phyloP scores from a whole-genome alignment of 2,797 vertebrate genomes.

The Borostomias antarcticus region DNA sequence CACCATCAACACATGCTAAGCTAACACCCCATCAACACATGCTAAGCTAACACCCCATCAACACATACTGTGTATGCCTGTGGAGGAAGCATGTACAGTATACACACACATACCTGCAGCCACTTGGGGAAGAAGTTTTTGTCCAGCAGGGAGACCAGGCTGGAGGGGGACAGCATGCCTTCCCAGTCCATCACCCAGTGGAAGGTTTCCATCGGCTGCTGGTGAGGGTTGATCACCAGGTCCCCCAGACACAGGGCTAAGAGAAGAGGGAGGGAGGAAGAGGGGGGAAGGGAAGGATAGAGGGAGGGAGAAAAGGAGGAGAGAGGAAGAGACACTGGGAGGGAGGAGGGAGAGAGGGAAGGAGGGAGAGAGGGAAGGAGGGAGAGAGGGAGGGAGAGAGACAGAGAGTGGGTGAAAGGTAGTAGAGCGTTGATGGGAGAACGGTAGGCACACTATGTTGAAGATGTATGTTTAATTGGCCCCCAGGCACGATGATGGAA shows the following conservation, averaged over 20 bases:
- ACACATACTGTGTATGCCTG: too few relatives aligned
- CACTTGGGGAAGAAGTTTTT: slow-evolving; percentile 98
- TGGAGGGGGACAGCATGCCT: slow-evolving; percentile 92
- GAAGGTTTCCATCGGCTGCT: slow-evolving; percentile 97
- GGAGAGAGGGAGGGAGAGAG: background rate
- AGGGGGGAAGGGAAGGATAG: background rate
- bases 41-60: too few relatives aligned
- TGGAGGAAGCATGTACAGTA: too few relatives aligned
- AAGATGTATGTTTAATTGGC: too few relatives aligned
- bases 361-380: background rate
- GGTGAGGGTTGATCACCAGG: slow-evolving; percentile 94
- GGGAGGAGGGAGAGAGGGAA: background rate
- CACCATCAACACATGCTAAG: too few relatives aligned
- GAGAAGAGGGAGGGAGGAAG: slow-evolving; percentile 6
- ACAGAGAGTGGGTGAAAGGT: background rate
- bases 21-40: too few relatives aligned
- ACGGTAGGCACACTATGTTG: too few relatives aligned
- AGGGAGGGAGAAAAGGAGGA: background rate
- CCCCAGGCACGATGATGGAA: too few relatives aligned
- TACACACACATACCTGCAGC: slow-evolving; percentile 86
- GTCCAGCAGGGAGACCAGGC: slow-evolving; percentile 90
- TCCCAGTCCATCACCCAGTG: slow-evolving; percentile 98
- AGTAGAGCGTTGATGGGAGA: too few relatives aligned
- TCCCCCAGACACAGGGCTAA: slow-evolving; percentile 91
- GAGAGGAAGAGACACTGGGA: background rate